Base-by-base conservation (phyloP, 2,113 vertebrate genomes). In the Antigone vipio region DNA sequence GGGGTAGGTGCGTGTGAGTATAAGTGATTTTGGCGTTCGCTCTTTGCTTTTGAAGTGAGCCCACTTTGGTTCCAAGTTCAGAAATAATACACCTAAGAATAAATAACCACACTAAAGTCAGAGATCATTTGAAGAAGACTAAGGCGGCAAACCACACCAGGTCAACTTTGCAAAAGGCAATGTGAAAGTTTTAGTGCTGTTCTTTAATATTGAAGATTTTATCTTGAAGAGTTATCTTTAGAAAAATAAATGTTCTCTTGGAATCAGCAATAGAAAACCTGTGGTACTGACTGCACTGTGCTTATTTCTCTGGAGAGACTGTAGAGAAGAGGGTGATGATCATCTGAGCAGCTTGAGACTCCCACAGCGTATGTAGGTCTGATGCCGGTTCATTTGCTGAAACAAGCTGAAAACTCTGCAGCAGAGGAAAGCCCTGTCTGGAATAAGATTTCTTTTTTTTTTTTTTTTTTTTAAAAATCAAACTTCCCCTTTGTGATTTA, bases 401-500 rank as follows among this genome's bases (percentile, higher is more conserved):
- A 93, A 75, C 72, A 75, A 91, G 50, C 84, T 82, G 84, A 59
- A 85, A 91, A 67, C 20, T 84, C 68, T n/a, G 53, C 17, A 75
- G 81, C n/a, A 71, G 78, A 91, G 93, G 56, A 96, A 81, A 85
- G 40, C 84, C 88, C 76, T 79, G 75, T 72, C 93, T 95, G 80
- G 67, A 94, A 75, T 52, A 35, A 87, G 79, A 52, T 81, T 95
- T 89, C 50, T 95, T 71, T 38, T 64, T 38, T 56, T 34, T 38
- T 38, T 38, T 38, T 38, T 38, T 38, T 38, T 38, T 38, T 38
- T 38, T 38, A 38, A 85, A 95, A 79, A 16, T 63, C 49, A n/a
- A 85, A 83, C 68, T 93, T 95, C 90, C 92, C 81, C 56, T 93
- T 91, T 91, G 91, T 96, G 95, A 97, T 96, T 96, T 97, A 97